phyloP scores from a whole-genome alignment of 2,797 vertebrate genomes.

The Gambusia yucatana region DNA sequence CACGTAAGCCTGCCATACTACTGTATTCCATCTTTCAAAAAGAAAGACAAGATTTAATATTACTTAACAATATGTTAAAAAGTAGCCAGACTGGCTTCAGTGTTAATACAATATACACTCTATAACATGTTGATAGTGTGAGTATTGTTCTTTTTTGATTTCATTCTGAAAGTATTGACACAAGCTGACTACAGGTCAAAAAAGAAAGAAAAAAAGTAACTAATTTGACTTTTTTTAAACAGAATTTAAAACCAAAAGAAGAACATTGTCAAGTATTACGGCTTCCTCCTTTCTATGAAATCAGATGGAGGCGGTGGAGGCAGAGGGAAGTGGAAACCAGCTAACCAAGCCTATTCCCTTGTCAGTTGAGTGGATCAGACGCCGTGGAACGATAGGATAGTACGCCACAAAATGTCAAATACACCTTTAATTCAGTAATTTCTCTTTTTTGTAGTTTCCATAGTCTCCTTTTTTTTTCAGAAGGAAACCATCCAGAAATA shows the following conservation, averaged over 20 bases:
- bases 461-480: slow-evolving; percentile 44
- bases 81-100: slow-evolving; percentile 99
- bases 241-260: slow-evolving; percentile 79
- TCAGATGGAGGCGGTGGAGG: slow-evolving; percentile 36
- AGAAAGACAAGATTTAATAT: slow-evolving; percentile 99
- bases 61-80: slow-evolving; percentile 99
- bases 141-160: slow-evolving; percentile 89
- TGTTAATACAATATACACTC: slow-evolving; percentile 99
- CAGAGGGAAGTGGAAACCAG: slow-evolving; percentile 74
- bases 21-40: slow-evolving; percentile 99
- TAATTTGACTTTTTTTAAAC: slow-evolving; percentile 88
- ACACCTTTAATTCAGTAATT: slow-evolving; percentile 78
- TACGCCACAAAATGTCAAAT: slow-evolving; percentile 87
- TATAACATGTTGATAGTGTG: slow-evolving; percentile 97
- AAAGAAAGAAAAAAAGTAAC: slow-evolving; percentile 85
- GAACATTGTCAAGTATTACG: slow-evolving; percentile 86
- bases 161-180: slow-evolving; percentile 94
- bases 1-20: slow-evolving; percentile 92
- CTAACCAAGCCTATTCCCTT: slow-evolving; percentile 84
- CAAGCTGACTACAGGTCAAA: slow-evolving; percentile 97
- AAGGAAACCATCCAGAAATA: slow-evolving; percentile 83
- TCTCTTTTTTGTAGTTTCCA: slow-evolving; percentile 61
- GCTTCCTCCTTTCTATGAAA: slow-evolving; percentile 78
- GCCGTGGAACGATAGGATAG: slow-evolving; percentile 83
- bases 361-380: slow-evolving; percentile 84